Conservation (phyloP, 2,797 vertebrate species). For the Tympanoctomys barrerae region DNA sequence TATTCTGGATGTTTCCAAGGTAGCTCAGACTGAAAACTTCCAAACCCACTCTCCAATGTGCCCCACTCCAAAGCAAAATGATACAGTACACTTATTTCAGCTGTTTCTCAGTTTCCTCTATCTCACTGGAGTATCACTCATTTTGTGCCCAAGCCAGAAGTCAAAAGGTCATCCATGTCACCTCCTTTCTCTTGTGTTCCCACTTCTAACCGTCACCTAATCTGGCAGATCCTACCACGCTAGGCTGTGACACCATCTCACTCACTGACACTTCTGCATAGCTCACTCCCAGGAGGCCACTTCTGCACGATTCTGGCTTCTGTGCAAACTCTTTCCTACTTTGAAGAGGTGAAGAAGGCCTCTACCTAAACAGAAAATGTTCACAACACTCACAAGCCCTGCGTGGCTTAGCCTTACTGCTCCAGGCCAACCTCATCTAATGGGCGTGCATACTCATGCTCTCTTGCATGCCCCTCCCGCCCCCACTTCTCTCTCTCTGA, state of each 20-base stretch:
- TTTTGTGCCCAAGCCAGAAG: not conserved
- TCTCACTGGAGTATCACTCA: not conserved
- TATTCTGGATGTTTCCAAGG: not conserved
- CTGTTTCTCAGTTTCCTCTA: not conserved
- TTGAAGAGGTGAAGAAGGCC: not conserved
- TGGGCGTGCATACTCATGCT: too few relatives aligned
- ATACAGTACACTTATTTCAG: not conserved
- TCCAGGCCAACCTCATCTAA: not conserved
- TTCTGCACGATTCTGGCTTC: not conserved
- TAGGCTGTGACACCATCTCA: not conserved
- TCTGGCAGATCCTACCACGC: not conserved
- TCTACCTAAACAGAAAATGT: conserved; percentile 5
- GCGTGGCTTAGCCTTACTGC: not conserved
- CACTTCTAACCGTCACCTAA: not conserved
- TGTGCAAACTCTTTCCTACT: conserved; percentile 12
- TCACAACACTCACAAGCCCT: not conserved
- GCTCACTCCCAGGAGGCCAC: not conserved
- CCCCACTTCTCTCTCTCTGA: not conserved
- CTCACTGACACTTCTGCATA: not conserved
- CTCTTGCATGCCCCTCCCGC: not conserved
- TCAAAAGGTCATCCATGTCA: not conserved
- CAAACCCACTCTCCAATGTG: not conserved
- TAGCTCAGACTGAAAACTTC: not conserved
- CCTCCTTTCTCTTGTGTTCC: not conserved
- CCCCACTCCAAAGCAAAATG: not conserved